A percentile compares a stretch with the other conserved stretches of the same genome.
Evolutionary conservation across 2,797 vertebrate genomes (phyloP).

Genomic region (Aulostomus chinensis): DNA sequence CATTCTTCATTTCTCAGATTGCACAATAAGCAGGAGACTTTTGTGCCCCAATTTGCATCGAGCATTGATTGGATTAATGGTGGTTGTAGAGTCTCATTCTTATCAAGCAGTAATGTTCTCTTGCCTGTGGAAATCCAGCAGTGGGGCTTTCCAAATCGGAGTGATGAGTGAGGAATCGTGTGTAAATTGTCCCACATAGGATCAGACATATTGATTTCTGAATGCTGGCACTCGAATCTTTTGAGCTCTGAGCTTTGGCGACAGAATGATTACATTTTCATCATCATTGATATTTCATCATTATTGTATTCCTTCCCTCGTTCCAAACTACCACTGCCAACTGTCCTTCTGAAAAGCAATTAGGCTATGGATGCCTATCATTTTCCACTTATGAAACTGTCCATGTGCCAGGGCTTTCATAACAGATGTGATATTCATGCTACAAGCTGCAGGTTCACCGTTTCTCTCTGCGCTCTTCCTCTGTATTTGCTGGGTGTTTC

Average conservation of each 20-base stretch:
- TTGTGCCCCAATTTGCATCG: too few species aligned
- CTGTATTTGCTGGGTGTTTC: slow-evolving; percentile 18
- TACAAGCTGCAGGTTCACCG: slow-evolving; percentile 7
- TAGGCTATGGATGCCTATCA: slow-evolving; percentile 70
- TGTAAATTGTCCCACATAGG: slow-evolving; percentile 78
- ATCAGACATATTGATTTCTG: slow-evolving; percentile 80
- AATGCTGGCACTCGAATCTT: slow-evolving; percentile 65
- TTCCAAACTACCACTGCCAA: slow-evolving; percentile 61
- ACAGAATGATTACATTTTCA: slow-evolving; percentile 80
- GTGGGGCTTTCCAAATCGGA: slow-evolving; percentile 67
- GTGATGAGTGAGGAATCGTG: slow-evolving; percentile 74
- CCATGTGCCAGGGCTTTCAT: slow-evolving; percentile 39
- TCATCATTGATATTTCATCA: slow-evolving; percentile 80
- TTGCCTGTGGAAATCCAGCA: slow-evolving; percentile 37
- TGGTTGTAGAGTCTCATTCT: slow-evolving; percentile 35
- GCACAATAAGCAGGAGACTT: too few species aligned
- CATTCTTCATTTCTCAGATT: too few species aligned
- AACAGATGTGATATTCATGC: slow-evolving; percentile 36
- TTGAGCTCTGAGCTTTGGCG: slow-evolving; percentile 48
- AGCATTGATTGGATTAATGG: slow-evolving; percentile 25
- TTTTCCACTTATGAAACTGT: slow-evolving; percentile 52
- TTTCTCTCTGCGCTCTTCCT: too few species aligned
- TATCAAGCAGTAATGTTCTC: slow-evolving; percentile 31
- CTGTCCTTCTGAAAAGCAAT: slow-evolving; percentile 67
- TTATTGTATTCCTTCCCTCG: slow-evolving; percentile 54